Evolutionary conservation across 1,140 invertebrate species (phyloP).

Genomic region (Pygmarrhopalites habei): DNA sequence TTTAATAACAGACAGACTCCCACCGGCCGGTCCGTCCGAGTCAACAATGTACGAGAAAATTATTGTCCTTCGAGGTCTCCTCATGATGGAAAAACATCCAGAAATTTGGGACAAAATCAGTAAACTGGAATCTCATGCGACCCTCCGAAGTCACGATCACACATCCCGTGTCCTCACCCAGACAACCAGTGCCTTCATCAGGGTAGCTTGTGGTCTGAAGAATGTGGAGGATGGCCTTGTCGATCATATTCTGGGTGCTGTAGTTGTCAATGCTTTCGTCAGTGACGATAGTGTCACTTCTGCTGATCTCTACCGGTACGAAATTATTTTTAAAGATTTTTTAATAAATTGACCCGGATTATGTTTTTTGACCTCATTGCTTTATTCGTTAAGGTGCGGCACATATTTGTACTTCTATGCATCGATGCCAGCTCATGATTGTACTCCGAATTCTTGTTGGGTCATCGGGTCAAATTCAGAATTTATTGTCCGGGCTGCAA

Average conservation of each 20-base stretch:
- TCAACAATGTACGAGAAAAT: slow-evolving; percentile 20
- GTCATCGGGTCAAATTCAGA: slow-evolving; percentile 16
- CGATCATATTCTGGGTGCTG: slow-evolving; percentile 27
- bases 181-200: slow-evolving; percentile 11
- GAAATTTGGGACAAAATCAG: slow-evolving; percentile 15
- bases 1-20: no score
- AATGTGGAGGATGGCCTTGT: slow-evolving; percentile 4
- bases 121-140: slow-evolving; percentile 9
- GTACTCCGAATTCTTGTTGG: slow-evolving; percentile 21
- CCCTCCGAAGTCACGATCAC: slow-evolving; percentile 5
- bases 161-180: neutral
- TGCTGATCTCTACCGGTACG: slow-evolving; percentile 12
- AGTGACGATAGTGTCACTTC: slow-evolving; percentile 20
- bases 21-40: slow-evolving; percentile 1
- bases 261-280: slow-evolving; percentile 25
- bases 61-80: slow-evolving; percentile 11
- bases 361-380: no score
- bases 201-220: slow-evolving; percentile 8
- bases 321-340: neutral
- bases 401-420: slow-evolving; percentile 21
- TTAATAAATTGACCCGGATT: neutral
- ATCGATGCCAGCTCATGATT: slow-evolving; percentile 26
- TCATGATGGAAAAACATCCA: slow-evolving; percentile 18
- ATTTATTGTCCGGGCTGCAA: slow-evolving; percentile 13
- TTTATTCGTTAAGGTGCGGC: slow-evolving; percentile 5